These are phyloP conservation scores for Mellivora capensis DNA, from an alignment of 2,113 vertebrate species.

Conservation along the genomic window DNA sequence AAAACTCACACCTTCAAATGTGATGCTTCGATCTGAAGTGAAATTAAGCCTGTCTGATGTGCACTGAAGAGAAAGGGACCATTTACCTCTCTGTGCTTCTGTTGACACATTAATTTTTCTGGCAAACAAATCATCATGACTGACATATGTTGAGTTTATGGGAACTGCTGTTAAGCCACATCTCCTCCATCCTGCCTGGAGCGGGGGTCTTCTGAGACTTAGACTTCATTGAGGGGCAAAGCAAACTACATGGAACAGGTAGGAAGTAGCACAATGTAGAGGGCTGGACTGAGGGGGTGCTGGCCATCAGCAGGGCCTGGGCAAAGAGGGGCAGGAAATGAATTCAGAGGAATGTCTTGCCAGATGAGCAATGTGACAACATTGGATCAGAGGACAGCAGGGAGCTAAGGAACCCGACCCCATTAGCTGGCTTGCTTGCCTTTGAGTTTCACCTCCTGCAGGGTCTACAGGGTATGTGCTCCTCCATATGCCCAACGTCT, in stretches of 20 bases:
- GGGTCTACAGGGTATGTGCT: not conserved
- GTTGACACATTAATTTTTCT: not conserved
- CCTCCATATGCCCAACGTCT: not conserved
- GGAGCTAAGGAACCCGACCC: not conserved
- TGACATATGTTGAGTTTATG: not conserved
- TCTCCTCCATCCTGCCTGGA: not conserved
- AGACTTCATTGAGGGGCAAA: not conserved
- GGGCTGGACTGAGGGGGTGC: not conserved
- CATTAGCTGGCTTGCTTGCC: not conserved
- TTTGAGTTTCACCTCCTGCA: not conserved
- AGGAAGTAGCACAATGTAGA: not conserved
- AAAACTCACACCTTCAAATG: not conserved
- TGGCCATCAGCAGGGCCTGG: not conserved
- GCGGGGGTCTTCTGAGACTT: not conserved
- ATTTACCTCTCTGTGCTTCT: not conserved
- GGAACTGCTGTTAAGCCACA: not conserved
- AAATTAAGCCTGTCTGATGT: not conserved
- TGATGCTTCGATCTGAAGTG: not conserved
- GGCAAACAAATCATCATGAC: not conserved
- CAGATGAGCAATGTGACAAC: not conserved
- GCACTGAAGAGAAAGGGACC: not conserved
- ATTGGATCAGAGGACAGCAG: not conserved
- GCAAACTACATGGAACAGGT: not conserved
- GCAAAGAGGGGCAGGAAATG: not conserved
- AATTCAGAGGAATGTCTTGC: not conserved